Evolutionary conservation across 2,113 vertebrate genomes (phyloP).

Genomic region (Brachyistius frenatus): DNA sequence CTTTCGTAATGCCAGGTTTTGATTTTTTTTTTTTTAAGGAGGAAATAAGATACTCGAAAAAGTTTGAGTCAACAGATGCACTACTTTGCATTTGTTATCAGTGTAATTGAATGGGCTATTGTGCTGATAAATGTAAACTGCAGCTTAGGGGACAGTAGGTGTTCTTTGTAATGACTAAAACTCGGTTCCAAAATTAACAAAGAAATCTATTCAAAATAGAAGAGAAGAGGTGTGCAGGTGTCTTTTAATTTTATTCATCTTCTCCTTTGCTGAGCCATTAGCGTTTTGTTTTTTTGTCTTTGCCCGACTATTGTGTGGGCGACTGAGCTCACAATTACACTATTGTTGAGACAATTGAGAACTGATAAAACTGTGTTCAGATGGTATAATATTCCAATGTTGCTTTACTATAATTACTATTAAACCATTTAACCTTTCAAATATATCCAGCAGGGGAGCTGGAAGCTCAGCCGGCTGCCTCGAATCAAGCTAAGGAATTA

Average conservation of each 20-base stretch:
- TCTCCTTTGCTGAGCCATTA: slow-evolving; percentile 76
- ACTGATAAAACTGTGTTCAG: slow-evolving; percentile 80
- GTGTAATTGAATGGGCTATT: slow-evolving; percentile 75
- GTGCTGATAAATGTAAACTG: slow-evolving; percentile 70
- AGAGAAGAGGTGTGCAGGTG: slow-evolving; percentile 78
- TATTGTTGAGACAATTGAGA: slow-evolving; percentile 83
- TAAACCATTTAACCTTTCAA: slow-evolving; percentile 79
- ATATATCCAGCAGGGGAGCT: slow-evolving; percentile 36
- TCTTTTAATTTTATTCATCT: slow-evolving; percentile 83
- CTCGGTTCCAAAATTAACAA: slow-evolving; percentile 74
- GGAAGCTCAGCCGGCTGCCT: slow-evolving; percentile 22
- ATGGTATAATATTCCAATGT: slow-evolving; percentile 71
- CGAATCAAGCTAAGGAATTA: slow-evolving; percentile 32
- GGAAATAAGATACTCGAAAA: slow-evolving; percentile 34
- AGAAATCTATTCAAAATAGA: slow-evolving; percentile 75
- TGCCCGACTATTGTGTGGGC: slow-evolving; percentile 76
- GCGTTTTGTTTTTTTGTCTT: slow-evolving; percentile 75
- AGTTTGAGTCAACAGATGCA: slow-evolving; percentile 65
- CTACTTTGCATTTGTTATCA: slow-evolving; percentile 64
- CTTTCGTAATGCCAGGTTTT: slow-evolving; percentile 59
- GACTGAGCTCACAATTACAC: slow-evolving; percentile 82
- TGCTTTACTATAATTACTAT: slow-evolving; percentile 79
- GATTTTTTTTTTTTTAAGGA: slow-evolving; percentile 24
- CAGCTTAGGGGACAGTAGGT: slow-evolving; percentile 66
- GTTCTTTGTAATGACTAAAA: slow-evolving; percentile 72